These are phyloP conservation scores for Scarus forsteni DNA, from an alignment of 2,797 vertebrate species.

Conservation along the genomic window DNA sequence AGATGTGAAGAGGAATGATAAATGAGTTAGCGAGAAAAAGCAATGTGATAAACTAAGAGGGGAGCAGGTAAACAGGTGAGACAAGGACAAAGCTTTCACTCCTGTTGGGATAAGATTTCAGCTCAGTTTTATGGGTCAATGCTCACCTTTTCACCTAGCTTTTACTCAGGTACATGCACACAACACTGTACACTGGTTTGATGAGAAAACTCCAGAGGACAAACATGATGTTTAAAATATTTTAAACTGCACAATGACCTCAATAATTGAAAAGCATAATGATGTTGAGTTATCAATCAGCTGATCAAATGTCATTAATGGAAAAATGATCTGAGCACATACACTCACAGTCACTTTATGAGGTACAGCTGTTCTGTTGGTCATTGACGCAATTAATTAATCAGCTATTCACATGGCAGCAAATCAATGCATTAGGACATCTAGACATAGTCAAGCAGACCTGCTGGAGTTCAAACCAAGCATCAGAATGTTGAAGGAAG, in stretches of 20 bases:
- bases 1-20: not conserved
- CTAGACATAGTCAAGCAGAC: too few relatives aligned
- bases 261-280: too few relatives aligned
- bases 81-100: constrained; percentile 49
- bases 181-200: not conserved
- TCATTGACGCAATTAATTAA: too few relatives aligned
- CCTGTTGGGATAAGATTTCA: constrained; percentile 74
- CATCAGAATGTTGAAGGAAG: too few relatives aligned
- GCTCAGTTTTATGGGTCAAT: constrained; percentile 62
- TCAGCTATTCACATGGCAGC: too few relatives aligned
- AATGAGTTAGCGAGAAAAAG: not conserved
- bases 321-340: too few relatives aligned
- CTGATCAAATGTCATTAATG: too few relatives aligned
- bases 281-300: too few relatives aligned
- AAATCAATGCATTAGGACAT: too few relatives aligned
- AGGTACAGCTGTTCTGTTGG: too few relatives aligned
- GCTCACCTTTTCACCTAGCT: constrained; percentile 50
- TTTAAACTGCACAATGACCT: not conserved
- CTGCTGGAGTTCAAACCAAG: too few relatives aligned
- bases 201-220: not conserved
- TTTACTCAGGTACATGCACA: constrained; percentile 22
- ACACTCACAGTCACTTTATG: too few relatives aligned
- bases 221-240: not conserved
- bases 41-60: not conserved
- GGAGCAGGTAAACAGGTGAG: constrained; percentile 20